A percentile compares a stretch with the other conserved stretches of the same genome.
Evolutionary conservation across 1,140 invertebrate species (phyloP).

Genomic region (Hermetia illucens): DNA sequence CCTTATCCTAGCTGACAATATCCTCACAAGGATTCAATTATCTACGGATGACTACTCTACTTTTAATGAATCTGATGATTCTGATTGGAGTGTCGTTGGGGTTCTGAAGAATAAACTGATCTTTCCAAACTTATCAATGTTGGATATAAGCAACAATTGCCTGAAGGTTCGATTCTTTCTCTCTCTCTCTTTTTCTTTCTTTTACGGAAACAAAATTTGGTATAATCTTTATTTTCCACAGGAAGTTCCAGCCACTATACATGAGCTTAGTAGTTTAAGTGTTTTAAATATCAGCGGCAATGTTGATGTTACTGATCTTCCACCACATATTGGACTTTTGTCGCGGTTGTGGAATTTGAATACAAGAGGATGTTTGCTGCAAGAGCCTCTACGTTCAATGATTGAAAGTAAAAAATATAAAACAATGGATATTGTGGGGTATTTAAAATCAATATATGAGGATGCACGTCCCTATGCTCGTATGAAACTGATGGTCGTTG

Average conservation of each 20-base stretch:
- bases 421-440: constrained; percentile 92
- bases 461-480: constrained; percentile 87
- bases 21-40: constrained; percentile 59
- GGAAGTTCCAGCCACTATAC: constrained; percentile 69
- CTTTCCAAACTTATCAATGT: constrained; percentile 87
- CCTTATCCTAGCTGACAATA: constrained; percentile 70
- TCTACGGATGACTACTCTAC: constrained; percentile 53
- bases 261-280: constrained; percentile 75
- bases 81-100: constrained; percentile 28
- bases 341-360: constrained; percentile 92
- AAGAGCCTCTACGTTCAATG: constrained; percentile 84
- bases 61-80: constrained; percentile 26
- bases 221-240: constrained; percentile 18
- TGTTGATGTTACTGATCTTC: constrained; percentile 67
- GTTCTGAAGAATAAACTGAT: constrained; percentile 53
- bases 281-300: constrained; percentile 92
- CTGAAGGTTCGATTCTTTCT: constrained; percentile 30
- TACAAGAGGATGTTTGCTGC: constrained; percentile 74
- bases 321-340: constrained; percentile 87
- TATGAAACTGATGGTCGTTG: constrained; percentile 97
- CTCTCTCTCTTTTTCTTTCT: constrained; percentile 1
- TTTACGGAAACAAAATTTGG: background rate
- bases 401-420: constrained; percentile 87
- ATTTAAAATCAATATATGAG: constrained; percentile 78
- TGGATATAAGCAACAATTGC: constrained; percentile 86